Base-by-base conservation (phyloP, 2,113 vertebrate species). In the Anoplopoma fimbria region DNA sequence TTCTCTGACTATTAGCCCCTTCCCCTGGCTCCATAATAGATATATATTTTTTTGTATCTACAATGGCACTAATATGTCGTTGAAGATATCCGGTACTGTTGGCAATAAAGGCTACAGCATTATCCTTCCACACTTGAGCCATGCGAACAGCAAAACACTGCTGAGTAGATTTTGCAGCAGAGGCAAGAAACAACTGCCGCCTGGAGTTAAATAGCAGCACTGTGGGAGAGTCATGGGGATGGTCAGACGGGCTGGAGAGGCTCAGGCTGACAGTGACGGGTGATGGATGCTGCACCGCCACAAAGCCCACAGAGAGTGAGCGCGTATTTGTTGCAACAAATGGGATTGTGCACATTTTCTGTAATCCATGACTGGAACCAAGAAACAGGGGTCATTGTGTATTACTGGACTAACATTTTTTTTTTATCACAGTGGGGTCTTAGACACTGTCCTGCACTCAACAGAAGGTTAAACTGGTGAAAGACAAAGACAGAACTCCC, bases 301-400 rank as follows among this genome's bases (percentile, higher is more conserved):
- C 49, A 80, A 55, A 85, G 75, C 85, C 45, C 34, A 34, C 69
- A 77, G 73, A 88, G 87, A 90, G 81, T 61, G 68, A 55, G 71
- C 36, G 45, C 36, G 68, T 81, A 83, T 92, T 83, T 91, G 77
- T 83, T 84, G 75, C 86, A 88, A 91, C 90, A 89, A 86, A 91
- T 88, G 75, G 85, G 90, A 90, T 89, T 85, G 72, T 68, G 78
- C 69, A 71, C 84, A 86, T 84, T 75, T 84, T 82, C 70, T 80
- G 83, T 88, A 91, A 91, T 89, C 88, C 81, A 47, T 21, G 47
- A 81, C 73, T 70, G 68, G 60, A 69, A 75, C 69, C 9, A n/a
- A 76, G 71, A 63, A 80, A 47, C 64, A 65, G 85, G 72, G 74
- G 86, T 84, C 31, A 49, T 55, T 72, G 47, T 63, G 63, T 79